These are phyloP conservation scores for Peromyscus melanophrys DNA, from an alignment of 2,797 vertebrate genomes.

Conservation along the genomic window DNA sequence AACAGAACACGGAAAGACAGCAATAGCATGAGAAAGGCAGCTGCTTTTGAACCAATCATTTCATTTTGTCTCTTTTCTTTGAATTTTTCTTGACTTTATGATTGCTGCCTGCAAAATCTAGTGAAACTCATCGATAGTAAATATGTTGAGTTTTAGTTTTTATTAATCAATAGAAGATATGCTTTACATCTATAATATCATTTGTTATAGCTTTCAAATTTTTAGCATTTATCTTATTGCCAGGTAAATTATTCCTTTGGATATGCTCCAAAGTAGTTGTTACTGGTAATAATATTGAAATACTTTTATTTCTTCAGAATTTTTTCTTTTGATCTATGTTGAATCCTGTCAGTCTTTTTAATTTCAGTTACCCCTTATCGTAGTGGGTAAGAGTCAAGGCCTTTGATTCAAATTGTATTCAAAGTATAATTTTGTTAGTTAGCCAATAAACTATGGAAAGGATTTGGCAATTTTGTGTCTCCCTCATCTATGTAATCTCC, in stretches of 20 bases:
- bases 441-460: background rate
- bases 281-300: background rate
- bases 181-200: constrained; percentile 8
- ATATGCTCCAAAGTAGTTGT: background rate
- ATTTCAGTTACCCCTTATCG: background rate
- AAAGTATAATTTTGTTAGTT: background rate
- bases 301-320: background rate
- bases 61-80: background rate
- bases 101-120: background rate
- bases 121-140: background rate
- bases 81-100: background rate
- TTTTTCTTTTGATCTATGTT: background rate
- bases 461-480: background rate
- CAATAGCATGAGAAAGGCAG: no score
- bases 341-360: background rate
- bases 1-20: no score
- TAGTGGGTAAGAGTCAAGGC: background rate
- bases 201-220: background rate
- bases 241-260: constrained; percentile 10
- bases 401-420: background rate
- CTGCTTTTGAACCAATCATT: background rate
- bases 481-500: no score
- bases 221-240: background rate
- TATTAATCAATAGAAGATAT: background rate
- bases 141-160: constrained; percentile 6